Evolutionary conservation across 1,140 invertebrate species (phyloP).

Genomic region (Pogonognathellus flavescens): DNA sequence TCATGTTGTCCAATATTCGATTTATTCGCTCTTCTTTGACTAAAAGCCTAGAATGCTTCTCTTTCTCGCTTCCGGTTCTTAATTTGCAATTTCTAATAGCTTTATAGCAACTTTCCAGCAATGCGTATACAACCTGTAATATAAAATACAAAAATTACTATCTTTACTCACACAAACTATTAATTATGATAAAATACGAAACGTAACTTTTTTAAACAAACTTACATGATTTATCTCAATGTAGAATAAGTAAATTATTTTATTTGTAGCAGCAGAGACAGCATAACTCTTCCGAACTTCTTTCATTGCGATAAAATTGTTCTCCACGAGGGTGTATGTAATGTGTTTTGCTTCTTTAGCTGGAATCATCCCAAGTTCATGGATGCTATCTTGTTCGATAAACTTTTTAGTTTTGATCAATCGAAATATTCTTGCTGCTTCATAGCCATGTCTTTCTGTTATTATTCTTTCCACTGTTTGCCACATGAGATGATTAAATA

Average conservation of each 20-base stretch:
- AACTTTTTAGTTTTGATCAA: conserved; percentile 63
- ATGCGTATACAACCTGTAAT: conserved; percentile 52
- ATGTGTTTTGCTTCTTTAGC: conserved; percentile 65
- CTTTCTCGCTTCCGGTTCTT: conserved; percentile 32
- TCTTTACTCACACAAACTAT: background rate
- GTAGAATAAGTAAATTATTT: conserved; percentile 63
- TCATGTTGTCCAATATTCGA: conserved; percentile 59
- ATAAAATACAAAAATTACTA: background rate
- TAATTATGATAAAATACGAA: background rate
- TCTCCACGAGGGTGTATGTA: conserved; percentile 64
- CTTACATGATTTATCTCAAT: conserved; percentile 63
- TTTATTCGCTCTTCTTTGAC: conserved; percentile 61
- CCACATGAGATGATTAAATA: conserved; percentile 57
- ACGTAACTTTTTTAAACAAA: background rate
- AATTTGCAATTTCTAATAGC: conserved; percentile 57
- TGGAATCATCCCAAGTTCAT: conserved; percentile 66
- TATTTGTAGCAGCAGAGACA: conserved; percentile 56
- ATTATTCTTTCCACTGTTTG: conserved; percentile 63
- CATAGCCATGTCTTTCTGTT: conserved; percentile 62
- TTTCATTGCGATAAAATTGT: conserved; percentile 65
- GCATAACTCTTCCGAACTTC: conserved; percentile 66
- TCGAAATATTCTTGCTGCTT: conserved; percentile 66
- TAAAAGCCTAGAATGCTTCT: conserved; percentile 51
- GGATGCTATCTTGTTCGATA: conserved; percentile 65
- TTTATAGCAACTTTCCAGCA: conserved; percentile 59